A percentile compares a stretch with the other conserved stretches of the same genome.
phyloP scores from a whole-genome alignment of 1,140 invertebrate genomes.

The Drosophila lini region DNA sequence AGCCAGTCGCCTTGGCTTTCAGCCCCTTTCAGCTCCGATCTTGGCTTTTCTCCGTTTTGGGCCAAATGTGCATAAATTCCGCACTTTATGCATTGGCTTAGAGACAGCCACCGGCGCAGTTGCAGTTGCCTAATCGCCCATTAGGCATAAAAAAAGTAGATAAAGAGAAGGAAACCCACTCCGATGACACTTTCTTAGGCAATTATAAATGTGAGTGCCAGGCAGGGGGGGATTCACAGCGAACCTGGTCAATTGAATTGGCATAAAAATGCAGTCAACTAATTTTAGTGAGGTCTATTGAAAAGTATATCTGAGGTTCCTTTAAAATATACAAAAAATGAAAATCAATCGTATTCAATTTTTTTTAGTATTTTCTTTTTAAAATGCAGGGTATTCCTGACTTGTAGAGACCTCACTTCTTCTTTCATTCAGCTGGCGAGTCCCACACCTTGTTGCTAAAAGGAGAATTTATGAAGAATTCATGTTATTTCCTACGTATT shows the following conservation, averaged over 20 bases:
- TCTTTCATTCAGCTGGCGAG: not conserved
- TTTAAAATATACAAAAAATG: not conserved
- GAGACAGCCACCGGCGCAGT: constrained; percentile 32
- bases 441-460: constrained; percentile 25
- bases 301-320: too few species aligned
- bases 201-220: constrained; percentile 52
- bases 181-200: constrained; percentile 67
- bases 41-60: constrained; percentile 30
- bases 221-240: constrained; percentile 8
- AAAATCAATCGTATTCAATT: accelerated
- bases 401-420: not conserved
- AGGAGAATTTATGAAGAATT: constrained; percentile 46
- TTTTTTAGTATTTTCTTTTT: not conserved
- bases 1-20: constrained; percentile 30
- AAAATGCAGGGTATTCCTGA: constrained; percentile 1
- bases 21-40: constrained; percentile 17
- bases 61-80: constrained; percentile 76
- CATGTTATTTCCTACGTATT: constrained; percentile 42
- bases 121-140: constrained; percentile 43
- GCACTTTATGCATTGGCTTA: constrained; percentile 68
- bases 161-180: constrained; percentile 39
- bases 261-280: constrained; percentile 44
- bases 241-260: constrained; percentile 36
- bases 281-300: not conserved
- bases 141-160: constrained; percentile 51